phyloP scores from a whole-genome alignment of 2,888 invertebrate genomes.

The Stenichneumon culpator region DNA sequence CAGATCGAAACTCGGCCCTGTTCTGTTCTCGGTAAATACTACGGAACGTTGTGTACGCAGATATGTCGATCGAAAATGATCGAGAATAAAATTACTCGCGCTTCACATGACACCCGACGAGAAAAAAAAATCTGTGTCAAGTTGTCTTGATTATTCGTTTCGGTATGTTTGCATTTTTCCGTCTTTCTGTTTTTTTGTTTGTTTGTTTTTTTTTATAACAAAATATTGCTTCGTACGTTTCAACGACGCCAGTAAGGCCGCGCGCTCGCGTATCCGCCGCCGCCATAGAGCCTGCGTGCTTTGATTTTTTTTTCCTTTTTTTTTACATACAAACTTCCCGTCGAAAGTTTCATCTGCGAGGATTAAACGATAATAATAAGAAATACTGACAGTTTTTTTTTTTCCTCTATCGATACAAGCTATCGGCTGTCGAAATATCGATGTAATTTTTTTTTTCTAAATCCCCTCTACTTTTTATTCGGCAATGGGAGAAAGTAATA shows the following conservation, averaged over 20 bases:
- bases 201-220: constrained; percentile 74
- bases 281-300: constrained; percentile 38
- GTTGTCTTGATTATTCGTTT: constrained; percentile 34
- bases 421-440: neutral
- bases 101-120: constrained; percentile 1
- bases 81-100: constrained; percentile 18
- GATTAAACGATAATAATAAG: constrained; percentile 33
- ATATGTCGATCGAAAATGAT: constrained; percentile 34
- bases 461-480: constrained; percentile 34
- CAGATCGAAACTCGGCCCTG: neutral
- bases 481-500: constrained; percentile 46
- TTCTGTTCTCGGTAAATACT: constrained; percentile 22
- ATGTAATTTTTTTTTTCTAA: constrained; percentile 33
- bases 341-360: neutral
- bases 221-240: constrained; percentile 80
- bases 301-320: constrained; percentile 4
- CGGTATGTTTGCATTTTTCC: constrained; percentile 17
- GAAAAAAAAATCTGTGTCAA: constrained; percentile 31
- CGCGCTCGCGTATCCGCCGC: constrained; percentile 70
- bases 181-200: neutral
- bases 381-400: constrained; percentile 59
- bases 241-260: constrained; percentile 75
- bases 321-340: neutral
- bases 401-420: constrained; percentile 47
- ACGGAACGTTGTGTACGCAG: constrained; percentile 33